These are phyloP conservation scores for Cathartes aura DNA, from an alignment of 2,113 vertebrate genomes.

Conservation along the genomic window DNA sequence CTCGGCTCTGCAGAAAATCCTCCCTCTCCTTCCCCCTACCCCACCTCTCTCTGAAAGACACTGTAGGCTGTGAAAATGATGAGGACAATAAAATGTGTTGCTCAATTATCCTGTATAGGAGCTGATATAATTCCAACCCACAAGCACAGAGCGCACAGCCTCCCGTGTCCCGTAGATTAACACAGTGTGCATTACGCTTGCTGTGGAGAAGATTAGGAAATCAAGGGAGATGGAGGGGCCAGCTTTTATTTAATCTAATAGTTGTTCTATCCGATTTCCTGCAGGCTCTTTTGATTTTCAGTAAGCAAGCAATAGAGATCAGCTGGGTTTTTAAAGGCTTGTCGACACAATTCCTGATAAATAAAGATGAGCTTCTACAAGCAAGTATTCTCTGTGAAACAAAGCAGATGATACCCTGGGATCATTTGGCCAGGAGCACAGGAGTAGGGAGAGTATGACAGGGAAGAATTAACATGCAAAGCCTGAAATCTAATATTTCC, in stretches of 20 bases:
- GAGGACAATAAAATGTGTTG: not conserved
- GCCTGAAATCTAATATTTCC: not conserved
- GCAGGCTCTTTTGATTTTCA: conserved; percentile 33
- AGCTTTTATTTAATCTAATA: conserved; percentile 13
- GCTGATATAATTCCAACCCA: not conserved
- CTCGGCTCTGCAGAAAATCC: not conserved
- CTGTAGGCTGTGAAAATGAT: not conserved
- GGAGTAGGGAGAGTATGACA: not conserved
- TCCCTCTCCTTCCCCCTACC: not conserved
- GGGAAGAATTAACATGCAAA: conserved; percentile 3
- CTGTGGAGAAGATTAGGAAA: conserved; percentile 4
- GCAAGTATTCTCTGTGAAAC: conserved; percentile 11
- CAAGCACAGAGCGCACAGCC: not conserved
- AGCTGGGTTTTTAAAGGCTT: conserved; percentile 48
- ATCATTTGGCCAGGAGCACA: not conserved
- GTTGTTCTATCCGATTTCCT: conserved; percentile 31
- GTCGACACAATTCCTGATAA: conserved; percentile 37
- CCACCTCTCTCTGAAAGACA: not conserved
- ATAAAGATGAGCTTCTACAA: conserved; percentile 54
- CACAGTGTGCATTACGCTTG: not conserved
- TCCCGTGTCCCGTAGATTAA: not conserved
- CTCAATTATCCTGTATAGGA: not conserved
- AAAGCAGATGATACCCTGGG: conserved; percentile 14
- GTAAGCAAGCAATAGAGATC: conserved; percentile 1
- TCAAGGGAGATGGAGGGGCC: not conserved